A percentile compares a stretch with the other conserved stretches of the same genome.
These are phyloP conservation scores for Carcinoscorpius rotundicauda DNA, from an alignment of 1,140 invertebrate genomes.

Conservation along the genomic window DNA sequence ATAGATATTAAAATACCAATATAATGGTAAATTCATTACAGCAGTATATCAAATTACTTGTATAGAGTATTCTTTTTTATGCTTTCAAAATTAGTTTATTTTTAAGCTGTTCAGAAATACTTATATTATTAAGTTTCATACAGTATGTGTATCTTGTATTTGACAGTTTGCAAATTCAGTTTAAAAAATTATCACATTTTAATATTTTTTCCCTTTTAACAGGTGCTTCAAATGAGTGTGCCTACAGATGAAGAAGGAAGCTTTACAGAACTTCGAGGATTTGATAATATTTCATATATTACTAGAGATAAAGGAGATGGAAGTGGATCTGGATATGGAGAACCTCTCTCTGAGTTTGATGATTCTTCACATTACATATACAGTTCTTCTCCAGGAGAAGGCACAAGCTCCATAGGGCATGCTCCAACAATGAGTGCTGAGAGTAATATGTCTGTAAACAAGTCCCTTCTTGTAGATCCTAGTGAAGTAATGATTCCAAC, in stretches of 20 bases:
- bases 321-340: constrained; percentile 9
- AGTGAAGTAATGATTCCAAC: constrained; percentile 10
- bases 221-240: constrained; percentile 77
- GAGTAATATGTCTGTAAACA: neutral
- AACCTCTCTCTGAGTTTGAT: neutral
- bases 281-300: constrained; percentile 17
- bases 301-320: constrained; percentile 10
- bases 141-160: no score
- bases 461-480: constrained; percentile 3
- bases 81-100: no score
- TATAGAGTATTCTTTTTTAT: no score
- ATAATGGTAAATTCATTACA: no score
- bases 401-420: neutral
- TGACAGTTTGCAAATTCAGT: neutral
- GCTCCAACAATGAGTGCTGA: constrained; percentile 11
- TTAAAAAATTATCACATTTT: constrained; percentile 2
- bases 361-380: neutral
- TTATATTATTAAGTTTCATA: no score
- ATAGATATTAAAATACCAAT: no score
- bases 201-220: neutral
- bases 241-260: constrained; percentile 22
- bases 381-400: neutral
- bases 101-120: no score
- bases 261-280: constrained; percentile 9
- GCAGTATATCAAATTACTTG: no score